These are phyloP conservation scores for Echinops telfairi DNA, from an alignment of 2,113 vertebrate species.

Conservation along the genomic window DNA sequence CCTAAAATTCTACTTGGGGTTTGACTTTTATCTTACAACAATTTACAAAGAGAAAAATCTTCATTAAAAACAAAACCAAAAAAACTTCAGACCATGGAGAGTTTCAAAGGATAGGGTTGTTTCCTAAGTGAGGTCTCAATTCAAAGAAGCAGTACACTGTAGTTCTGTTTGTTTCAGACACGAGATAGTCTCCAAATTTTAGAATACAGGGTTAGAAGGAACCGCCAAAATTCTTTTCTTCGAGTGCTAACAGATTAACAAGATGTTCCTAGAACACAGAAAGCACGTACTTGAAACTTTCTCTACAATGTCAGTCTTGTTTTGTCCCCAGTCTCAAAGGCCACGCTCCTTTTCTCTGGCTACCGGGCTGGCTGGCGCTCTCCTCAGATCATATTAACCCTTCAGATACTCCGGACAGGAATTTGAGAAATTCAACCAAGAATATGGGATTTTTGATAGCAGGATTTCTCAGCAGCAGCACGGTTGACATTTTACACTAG, in stretches of 20 bases:
- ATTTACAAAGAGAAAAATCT: neutral
- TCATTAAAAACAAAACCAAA: neutral
- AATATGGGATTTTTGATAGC: neutral
- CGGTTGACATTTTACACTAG: neutral
- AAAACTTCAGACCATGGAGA: neutral
- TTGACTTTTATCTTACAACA: slow-evolving; percentile 37
- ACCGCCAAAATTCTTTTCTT: slow-evolving; percentile 1
- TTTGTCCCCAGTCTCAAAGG: neutral
- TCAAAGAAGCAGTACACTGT: neutral
- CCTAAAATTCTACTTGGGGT: slow-evolving; percentile 22
- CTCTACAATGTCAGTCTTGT: neutral
- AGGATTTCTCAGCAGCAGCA: neutral
- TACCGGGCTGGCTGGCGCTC: neutral
- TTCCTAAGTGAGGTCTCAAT: slow-evolving; percentile 18
- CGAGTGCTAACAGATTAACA: neutral
- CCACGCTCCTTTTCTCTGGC: neutral
- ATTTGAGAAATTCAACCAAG: neutral
- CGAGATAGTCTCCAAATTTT: neutral
- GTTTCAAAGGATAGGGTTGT: neutral
- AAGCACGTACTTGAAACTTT: neutral
- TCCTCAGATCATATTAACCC: neutral
- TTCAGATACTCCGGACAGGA: neutral
- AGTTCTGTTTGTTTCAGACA: neutral
- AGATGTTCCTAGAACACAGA: slow-evolving; percentile 8
- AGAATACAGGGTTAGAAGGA: neutral